phyloP scores from a whole-genome alignment of 1,140 invertebrate species.

The Hestina assimilis region DNA sequence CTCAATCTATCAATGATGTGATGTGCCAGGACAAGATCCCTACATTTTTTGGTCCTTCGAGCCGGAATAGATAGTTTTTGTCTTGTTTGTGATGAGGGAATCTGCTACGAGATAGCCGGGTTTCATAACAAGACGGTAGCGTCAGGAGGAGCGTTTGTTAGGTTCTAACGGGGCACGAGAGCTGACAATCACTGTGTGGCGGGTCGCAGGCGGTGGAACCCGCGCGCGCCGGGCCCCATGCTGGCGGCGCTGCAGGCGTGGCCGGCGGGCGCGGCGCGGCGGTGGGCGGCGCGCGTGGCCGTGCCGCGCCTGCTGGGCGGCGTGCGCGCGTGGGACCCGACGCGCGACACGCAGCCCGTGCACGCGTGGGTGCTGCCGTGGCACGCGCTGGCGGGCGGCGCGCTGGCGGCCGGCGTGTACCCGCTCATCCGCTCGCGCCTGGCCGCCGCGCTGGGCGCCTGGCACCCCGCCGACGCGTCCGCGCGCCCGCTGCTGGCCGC shows the following conservation, averaged over 20 bases:
- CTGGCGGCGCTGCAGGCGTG: constrained; percentile 90
- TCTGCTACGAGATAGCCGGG: no score
- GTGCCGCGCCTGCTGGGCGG: constrained; percentile 88
- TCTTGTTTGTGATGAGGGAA: no score
- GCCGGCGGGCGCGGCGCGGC: constrained; percentile 92
- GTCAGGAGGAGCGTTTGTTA: no score
- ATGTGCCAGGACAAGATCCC: no score
- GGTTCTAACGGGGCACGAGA: no score
- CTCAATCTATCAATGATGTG: no score
- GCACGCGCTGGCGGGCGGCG: constrained; percentile 78
- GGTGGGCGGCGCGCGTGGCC: constrained; percentile 90
- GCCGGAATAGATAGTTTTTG: no score
- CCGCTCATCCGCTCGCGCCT: constrained; percentile 96
- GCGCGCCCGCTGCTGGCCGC: constrained; percentile 95
- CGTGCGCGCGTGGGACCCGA: constrained; percentile 96
- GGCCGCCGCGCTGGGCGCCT: constrained; percentile 90
- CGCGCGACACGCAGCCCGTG: constrained; percentile 95
- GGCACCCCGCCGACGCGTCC: constrained; percentile 95
- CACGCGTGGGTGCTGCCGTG: constrained; percentile 98
- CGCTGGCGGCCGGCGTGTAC: constrained; percentile 89
- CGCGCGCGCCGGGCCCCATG: constrained; percentile 85
- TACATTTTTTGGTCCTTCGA: no score
- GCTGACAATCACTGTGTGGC: no score
- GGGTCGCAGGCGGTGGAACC: constrained; percentile 82
- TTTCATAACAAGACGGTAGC: no score